Evolutionary conservation across 2,113 vertebrate species (phyloP), one percentile per base, ranked within the genome.

Genomic region (Illadopsis cleaveri): DNA sequence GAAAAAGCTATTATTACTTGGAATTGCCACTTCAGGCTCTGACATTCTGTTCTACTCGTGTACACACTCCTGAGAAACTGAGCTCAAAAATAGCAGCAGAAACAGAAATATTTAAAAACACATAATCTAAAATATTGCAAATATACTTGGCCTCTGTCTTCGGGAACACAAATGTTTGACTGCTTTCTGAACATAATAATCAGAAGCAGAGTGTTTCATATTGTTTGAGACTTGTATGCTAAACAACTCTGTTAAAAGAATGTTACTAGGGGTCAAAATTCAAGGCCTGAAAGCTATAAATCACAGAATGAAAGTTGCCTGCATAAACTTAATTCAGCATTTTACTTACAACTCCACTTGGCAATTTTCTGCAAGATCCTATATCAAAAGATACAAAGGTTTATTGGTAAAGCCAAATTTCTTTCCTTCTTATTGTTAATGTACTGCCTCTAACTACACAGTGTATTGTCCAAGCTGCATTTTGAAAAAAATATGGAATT

Each of bases 101-200:
- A 97, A 96, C 22, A 96, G 62, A 72, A 95, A 96, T 78, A 89
- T 96, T 92, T 86, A 93, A 87, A 96, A 95, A 88, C 84, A 96
- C 94, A 90, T 92, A 85, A 89, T 84, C 88, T 93, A 95, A 71
- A 96, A 89, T 88, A 96, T 96, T 94, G 96, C 95, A 92, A 95
- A 96, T 95, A 94, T 85, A 95, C 77, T 93, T 97, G 76, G 62
- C 95, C 80, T 96, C 57, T 90, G 96, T 97, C 90, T 92, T 94
- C 77, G 65, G 85, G 45, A 48, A 91, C 75, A 68, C 56, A 90
- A 81, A 90, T 66, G 2, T 93, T 97, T 95, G 72, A 89, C 80
- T 72, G 78, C 64, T 96, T 95, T 95, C 93, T 82, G 76, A 90
- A 76, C 82, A 27, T 75, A 80, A 61, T 61, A 94, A 79, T 64